Base-by-base conservation (phyloP, 2,797 vertebrate genomes). In the Hydrolagus colliei region DNA sequence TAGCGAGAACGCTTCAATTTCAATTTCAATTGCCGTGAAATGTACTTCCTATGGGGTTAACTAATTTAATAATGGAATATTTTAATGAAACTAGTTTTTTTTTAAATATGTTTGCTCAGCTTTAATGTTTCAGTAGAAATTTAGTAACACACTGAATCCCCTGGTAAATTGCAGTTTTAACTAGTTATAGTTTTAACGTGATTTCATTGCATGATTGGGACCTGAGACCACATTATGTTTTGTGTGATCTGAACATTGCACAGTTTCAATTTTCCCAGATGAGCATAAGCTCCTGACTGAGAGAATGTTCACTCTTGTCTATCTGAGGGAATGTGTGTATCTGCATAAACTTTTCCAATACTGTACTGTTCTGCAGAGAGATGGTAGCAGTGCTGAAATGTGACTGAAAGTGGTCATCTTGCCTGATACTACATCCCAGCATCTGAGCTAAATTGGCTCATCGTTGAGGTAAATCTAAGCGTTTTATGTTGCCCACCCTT, bases 1-100 rank as follows among this genome's bases (percentile, higher is more conserved):
- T 65, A 27, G 27, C 59, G 35, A 13, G 91, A 87, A 88, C 90
- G 88, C 88, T 52, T 52, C 2, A 52, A 52, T 52, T 3, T 52
- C 41, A 52, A 52, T 52, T 52, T 52, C 6, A 52, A 52, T 3
- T 52, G 6, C 41, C 41, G 41, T 1, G 41, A 52, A 52, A 52
- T 52, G 41, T 3, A 52, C 41, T 3, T 52, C 6, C 41, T 52
- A 6, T 52, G 41, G 41, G 41, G 41, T 52, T 52, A 6, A 52
- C 41, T 52, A 6, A 52, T 52, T 52, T 52, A 52, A 52, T 4
- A 35, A 61, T 77, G 41, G 9, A 77, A 77, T 41, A 77, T 7
- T 72, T 59, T 74, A 18, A 11, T 52, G 41, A 52, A 52, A 20
- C n/a, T n/a, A n/a, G n/a, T n/a, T n/a, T n/a, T n/a, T n/a, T n/a